These are phyloP conservation scores for Sylvicola cinctus DNA, from an alignment of 2,888 invertebrate species.

Conservation along the genomic window DNA sequence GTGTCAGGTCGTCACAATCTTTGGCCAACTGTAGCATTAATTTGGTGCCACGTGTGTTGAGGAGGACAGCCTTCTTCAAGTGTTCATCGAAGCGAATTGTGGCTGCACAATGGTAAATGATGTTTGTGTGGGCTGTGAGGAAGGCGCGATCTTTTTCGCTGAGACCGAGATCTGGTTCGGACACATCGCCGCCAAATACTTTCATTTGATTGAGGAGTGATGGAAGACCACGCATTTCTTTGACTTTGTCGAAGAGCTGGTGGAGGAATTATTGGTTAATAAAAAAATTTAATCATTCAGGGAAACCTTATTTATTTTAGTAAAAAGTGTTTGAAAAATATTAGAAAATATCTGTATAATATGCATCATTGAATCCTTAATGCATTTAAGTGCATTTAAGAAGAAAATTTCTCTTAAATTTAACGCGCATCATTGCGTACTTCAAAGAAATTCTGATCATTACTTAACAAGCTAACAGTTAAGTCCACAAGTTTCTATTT, in stretches of 20 bases:
- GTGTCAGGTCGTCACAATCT: constrained; percentile 36
- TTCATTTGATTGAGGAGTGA: constrained; percentile 42
- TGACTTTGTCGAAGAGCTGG: constrained; percentile 59
- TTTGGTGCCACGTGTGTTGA: constrained; percentile 85
- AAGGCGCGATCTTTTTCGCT: constrained; percentile 39
- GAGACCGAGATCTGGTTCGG: constrained; percentile 44
- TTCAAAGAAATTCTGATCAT: too few species aligned
- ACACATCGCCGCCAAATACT: constrained; percentile 54
- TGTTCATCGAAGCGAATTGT: constrained; percentile 50
- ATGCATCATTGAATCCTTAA: too few species aligned
- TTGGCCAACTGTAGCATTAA: constrained; percentile 67
- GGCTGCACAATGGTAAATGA: constrained; percentile 72
- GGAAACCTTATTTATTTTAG: too few species aligned
- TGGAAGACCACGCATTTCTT: constrained; percentile 37
- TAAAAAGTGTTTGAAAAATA: too few species aligned
- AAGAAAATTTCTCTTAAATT: too few species aligned
- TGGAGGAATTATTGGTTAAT: constrained; percentile 11
- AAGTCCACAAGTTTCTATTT: too few species aligned
- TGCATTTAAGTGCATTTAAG: too few species aligned
- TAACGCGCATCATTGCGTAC: too few species aligned
- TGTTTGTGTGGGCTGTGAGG: constrained; percentile 44
- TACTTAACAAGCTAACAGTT: too few species aligned
- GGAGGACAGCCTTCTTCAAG: constrained; percentile 66
- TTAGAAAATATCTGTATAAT: too few species aligned
- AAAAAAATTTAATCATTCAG: too few species aligned